Percentiles rank a stretch among this genome's conserved stretches.
Evolutionary conservation across 2,888 invertebrate species (phyloP).

Genomic region (Leucoptera coffeella): DNA sequence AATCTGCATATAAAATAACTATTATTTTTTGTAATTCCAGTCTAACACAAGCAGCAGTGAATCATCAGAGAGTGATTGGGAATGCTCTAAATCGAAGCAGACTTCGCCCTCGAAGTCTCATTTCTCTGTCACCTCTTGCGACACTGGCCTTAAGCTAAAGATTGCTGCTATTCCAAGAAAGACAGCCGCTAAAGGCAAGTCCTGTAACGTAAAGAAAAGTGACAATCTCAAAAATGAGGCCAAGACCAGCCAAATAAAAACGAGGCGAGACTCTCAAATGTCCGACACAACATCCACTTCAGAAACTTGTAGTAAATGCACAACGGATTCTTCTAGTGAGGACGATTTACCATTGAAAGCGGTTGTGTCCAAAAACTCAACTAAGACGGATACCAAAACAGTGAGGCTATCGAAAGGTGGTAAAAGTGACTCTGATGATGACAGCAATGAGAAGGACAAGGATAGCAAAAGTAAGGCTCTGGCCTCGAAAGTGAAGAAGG

Average conservation of each 20-base stretch:
- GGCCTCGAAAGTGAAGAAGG: slow-evolving; percentile 26
- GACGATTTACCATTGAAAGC: slow-evolving; percentile 36
- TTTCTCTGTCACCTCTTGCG: slow-evolving; percentile 58
- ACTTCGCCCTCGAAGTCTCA: slow-evolving; percentile 31
- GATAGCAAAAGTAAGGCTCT: slow-evolving; percentile 30
- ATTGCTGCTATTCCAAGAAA: slow-evolving; percentile 50
- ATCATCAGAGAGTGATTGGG: slow-evolving; percentile 39
- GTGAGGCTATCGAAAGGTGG: slow-evolving; percentile 19
- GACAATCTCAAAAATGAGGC: slow-evolving; percentile 10
- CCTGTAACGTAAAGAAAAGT: slow-evolving; percentile 29
- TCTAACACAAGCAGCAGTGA: slow-evolving; percentile 27
- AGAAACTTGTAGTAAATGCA: slow-evolving; percentile 44
- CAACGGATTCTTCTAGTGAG: slow-evolving; percentile 37
- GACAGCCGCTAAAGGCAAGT: slow-evolving; percentile 23
- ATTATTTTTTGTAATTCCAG: neutral
- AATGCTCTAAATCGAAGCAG: slow-evolving; percentile 28
- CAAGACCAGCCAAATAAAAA: neutral
- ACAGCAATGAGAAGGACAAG: slow-evolving; percentile 18
- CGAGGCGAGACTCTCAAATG: slow-evolving; percentile 13
- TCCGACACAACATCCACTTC: slow-evolving; percentile 43
- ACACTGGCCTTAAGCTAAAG: slow-evolving; percentile 55
- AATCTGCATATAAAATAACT: neutral
- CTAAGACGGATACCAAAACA: slow-evolving; percentile 12
- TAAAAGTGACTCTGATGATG: slow-evolving; percentile 17
- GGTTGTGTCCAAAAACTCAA: slow-evolving; percentile 28